Evolutionary conservation across 92 coral and sea anemone genomes (phyloP), one percentile per base, ranked within the genome.

Genomic region (Bergia puertoricense): DNA sequence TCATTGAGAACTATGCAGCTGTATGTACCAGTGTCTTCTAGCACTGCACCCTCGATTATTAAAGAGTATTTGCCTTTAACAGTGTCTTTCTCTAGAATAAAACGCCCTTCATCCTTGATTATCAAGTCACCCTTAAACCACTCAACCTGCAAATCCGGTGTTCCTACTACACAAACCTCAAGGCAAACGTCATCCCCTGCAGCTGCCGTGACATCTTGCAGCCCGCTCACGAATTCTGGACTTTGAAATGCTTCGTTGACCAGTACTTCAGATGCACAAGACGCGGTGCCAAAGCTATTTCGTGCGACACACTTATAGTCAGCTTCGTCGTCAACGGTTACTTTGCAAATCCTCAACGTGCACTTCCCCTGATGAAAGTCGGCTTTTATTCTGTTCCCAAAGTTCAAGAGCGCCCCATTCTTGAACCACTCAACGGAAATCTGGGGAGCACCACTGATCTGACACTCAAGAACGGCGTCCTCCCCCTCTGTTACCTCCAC

Each of bases 281-380:
- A 89, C 3, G 95, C 98, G 68, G 91, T 89, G 18, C 99, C 99
- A 85, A 89, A 93, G 50, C 92, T 92, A 85, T 93, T 96, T 44
- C 94, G 91, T 23, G 99, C 99, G 41, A 96, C 89, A 59, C 96
- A 90, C 82, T 94, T 95, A 80, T 94, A 96, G 65, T 95, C 94
- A n/a, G 95, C 99, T 74, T 96, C 99, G 37, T 96, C 99, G 54
- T 94, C 98, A 22, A 93, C 44, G 85, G 90, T 92, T 11, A 81
- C 81, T 15, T 90, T 81, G 37, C 79, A 84, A 51, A 94, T 89
- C 40, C 71, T 92, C 76, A 94, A 89, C 36, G 89, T 88, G 72
- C 97, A 92, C 76, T 57, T 85, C 37, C 88, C 90, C 8, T 92
- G 91, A 88, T 89, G 88, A 80, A 91, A 94, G 59, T 88, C 89